These are phyloP conservation scores for Ecliptopera silaceata DNA, from an alignment of 2,888 invertebrate species.

Conservation along the genomic window DNA sequence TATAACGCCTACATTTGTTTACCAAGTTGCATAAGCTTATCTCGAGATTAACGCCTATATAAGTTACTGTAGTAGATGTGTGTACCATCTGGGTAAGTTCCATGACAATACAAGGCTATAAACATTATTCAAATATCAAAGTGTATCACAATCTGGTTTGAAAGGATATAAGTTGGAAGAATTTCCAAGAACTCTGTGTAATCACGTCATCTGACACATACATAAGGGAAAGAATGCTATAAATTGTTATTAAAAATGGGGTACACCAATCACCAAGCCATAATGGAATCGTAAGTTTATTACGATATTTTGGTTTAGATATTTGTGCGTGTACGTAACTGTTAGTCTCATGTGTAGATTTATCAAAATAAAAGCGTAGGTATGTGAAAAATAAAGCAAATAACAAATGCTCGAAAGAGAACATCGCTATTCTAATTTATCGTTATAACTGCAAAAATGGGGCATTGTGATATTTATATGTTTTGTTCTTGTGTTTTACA, in stretches of 20 bases:
- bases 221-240: slow-evolving; percentile 30
- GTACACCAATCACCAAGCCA: slow-evolving; percentile 10
- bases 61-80: neutral
- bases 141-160: slow-evolving; percentile 14
- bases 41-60: neutral
- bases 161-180: slow-evolving; percentile 22
- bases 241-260: slow-evolving; percentile 24
- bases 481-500: too few species aligned
- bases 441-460: neutral
- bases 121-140: slow-evolving; percentile 21
- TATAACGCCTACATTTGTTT: neutral
- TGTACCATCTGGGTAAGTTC: slow-evolving; percentile 5
- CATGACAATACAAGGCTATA: slow-evolving; percentile 16
- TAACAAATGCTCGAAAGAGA: too few species aligned
- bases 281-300: neutral
- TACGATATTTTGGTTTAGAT: neutral
- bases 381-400: too few species aligned
- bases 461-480: neutral
- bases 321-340: slow-evolving; percentile 7
- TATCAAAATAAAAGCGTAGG: neutral
- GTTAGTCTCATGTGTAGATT: neutral
- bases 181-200: slow-evolving; percentile 25
- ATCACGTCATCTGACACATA: slow-evolving; percentile 23
- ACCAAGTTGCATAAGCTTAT: neutral
- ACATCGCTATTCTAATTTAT: neutral